Percentiles rank a stretch among this genome's conserved stretches.
These are phyloP conservation scores for Hirudo medicinalis DNA, from an alignment of 1,140 invertebrate species.

Conservation along the genomic window DNA sequence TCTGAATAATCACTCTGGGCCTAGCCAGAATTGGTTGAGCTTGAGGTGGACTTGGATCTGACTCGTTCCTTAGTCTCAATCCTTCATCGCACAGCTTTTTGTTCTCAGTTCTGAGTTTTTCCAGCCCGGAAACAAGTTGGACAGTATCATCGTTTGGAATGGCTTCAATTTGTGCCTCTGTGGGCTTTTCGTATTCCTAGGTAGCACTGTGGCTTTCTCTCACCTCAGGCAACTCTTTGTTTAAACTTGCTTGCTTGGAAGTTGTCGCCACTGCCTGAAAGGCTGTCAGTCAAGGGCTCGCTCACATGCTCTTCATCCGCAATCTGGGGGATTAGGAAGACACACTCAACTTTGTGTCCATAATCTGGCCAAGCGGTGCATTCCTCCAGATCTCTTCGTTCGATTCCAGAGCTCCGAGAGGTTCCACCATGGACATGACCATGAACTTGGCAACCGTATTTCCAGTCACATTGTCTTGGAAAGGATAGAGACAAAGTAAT, in stretches of 20 bases:
- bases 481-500: constrained; percentile 91
- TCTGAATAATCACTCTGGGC: not conserved
- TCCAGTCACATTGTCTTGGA: constrained; percentile 75
- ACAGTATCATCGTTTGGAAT: not conserved
- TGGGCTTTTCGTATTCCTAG: not conserved
- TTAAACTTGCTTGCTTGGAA: not conserved
- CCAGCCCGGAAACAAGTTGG: not conserved
- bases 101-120: constrained; percentile 1
- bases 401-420: constrained; percentile 58
- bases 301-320: not conserved
- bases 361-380: constrained; percentile 60
- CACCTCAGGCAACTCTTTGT: not conserved
- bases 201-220: not conserved
- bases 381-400: constrained; percentile 65
- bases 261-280: not conserved
- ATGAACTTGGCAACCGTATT: constrained; percentile 99
- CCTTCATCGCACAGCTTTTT: not conserved
- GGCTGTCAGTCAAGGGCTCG: not conserved
- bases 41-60: not conserved
- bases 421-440: constrained; percentile 84
- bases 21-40: not conserved
- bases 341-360: constrained; percentile 86
- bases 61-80: not conserved
- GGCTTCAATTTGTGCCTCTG: not conserved
- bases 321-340: constrained; percentile 65